A percentile compares a stretch with the other conserved stretches of the same genome.
These are phyloP conservation scores for Knipowitschia caucasica DNA, from an alignment of 2,797 vertebrate genomes.

Conservation along the genomic window DNA sequence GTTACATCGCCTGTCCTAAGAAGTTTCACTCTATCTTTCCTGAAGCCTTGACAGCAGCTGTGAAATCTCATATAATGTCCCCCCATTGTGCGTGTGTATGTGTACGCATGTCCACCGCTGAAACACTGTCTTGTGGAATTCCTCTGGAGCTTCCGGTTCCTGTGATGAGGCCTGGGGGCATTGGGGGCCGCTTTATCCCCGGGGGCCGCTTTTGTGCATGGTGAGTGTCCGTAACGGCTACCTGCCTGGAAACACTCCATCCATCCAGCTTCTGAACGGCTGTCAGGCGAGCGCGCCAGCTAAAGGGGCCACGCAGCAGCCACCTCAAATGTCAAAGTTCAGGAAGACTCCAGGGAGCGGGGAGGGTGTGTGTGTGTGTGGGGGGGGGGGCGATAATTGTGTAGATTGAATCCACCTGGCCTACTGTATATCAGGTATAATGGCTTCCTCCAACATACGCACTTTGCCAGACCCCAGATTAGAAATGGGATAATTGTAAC, in stretches of 20 bases:
- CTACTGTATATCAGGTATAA: constrained; percentile 36
- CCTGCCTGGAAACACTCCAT: constrained; percentile 64
- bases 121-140: constrained; percentile 51
- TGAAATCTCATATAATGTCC: constrained; percentile 47
- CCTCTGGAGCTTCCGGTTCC: constrained; percentile 23
- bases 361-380: no score
- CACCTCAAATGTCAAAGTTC: constrained; percentile 64
- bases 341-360: constrained; percentile 47
- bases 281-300: constrained; percentile 58
- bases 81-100: neutral
- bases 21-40: constrained; percentile 10
- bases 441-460: constrained; percentile 22
- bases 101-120: constrained; percentile 8
- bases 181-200: constrained; percentile 27
- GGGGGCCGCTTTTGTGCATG: constrained; percentile 45
- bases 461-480: constrained; percentile 32
- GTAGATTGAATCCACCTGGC: constrained; percentile 68
- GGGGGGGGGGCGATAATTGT: constrained; percentile 60
- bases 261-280: constrained; percentile 65
- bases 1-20: neutral
- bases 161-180: constrained; percentile 29
- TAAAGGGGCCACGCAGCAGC: constrained; percentile 47
- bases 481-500: constrained; percentile 40
- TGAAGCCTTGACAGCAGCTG: constrained; percentile 32
- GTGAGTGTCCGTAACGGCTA: constrained; percentile 47